A percentile compares a stretch with the other conserved stretches of the same genome.
phyloP scores from a whole-genome alignment of 2,888 invertebrate species.

The Epinotia bilunana region DNA sequence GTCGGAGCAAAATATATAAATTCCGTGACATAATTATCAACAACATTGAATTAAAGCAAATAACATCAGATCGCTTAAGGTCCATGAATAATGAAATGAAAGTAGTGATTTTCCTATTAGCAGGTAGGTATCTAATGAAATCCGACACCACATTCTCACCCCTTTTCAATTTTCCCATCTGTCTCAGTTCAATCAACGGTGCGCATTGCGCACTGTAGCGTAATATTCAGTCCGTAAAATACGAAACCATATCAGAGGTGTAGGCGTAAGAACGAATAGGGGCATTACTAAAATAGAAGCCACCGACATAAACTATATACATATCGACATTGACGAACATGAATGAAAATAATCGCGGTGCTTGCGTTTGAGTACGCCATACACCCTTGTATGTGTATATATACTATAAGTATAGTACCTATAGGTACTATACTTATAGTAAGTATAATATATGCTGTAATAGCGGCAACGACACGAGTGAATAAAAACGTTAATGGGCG shows the following conservation, averaged over 20 bases:
- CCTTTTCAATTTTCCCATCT: slow-evolving; percentile 26
- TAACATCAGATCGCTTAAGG: neutral
- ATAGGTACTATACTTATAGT: no score
- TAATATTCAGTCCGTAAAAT: slow-evolving; percentile 14
- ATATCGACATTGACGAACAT: slow-evolving; percentile 8
- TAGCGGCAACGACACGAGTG: neutral
- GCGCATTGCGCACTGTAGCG: slow-evolving; percentile 11
- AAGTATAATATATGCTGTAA: no score
- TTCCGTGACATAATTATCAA: neutral
- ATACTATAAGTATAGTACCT: no score
- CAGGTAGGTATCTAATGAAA: slow-evolving; percentile 2
- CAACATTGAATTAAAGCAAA: neutral
- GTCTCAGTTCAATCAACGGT: slow-evolving; percentile 25
- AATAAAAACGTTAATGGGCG: slow-evolving; percentile 34
- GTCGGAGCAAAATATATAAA: neutral
- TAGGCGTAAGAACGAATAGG: neutral
- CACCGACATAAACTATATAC: neutral
- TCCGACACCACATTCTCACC: slow-evolving; percentile 3
- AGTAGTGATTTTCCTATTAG: slow-evolving; percentile 1
- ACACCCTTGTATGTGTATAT: neutral
- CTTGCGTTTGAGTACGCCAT: slow-evolving; percentile 17
- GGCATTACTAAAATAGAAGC: slow-evolving; percentile 11
- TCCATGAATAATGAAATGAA: neutral
- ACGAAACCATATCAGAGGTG: neutral
- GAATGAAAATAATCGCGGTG: slow-evolving; percentile 24